Conservation (phyloP, 2,888 invertebrate genomes). For the Vanessa cardui region DNA sequence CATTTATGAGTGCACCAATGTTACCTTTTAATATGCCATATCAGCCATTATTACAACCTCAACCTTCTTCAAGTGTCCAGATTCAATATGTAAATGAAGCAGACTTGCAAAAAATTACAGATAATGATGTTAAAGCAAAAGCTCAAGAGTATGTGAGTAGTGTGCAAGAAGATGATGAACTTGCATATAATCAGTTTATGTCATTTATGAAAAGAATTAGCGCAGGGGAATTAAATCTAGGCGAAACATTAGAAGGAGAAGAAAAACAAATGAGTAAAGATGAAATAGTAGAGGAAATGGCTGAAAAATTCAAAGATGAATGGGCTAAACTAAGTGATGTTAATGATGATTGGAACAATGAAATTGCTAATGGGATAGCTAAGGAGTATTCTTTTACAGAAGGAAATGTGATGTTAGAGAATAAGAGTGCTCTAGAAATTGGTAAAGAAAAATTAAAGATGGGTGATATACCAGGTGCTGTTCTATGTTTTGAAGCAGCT, state of each 20-base stretch:
- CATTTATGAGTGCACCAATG: constrained; percentile 56
- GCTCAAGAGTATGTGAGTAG: constrained; percentile 83
- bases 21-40: constrained; percentile 55
- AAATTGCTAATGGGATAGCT: constrained; percentile 70
- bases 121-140: constrained; percentile 75
- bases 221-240: constrained; percentile 84
- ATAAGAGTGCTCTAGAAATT: constrained; percentile 90
- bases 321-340: constrained; percentile 89
- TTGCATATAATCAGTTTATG: constrained; percentile 91
- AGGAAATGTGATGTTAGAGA: constrained; percentile 92
- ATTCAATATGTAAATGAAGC: constrained; percentile 72
- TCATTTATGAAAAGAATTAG: constrained; percentile 91
- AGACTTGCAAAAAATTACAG: constrained; percentile 54
- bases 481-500: constrained; percentile 97
- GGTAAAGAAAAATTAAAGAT: constrained; percentile 91
- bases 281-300: constrained; percentile 75
- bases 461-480: constrained; percentile 97
- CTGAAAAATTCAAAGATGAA: constrained; percentile 87
- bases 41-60: constrained; percentile 50
- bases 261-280: constrained; percentile 68
- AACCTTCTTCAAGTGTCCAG: constrained; percentile 59
- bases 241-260: constrained; percentile 68
- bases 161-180: constrained; percentile 85
- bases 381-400: constrained; percentile 91
- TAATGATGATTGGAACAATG: constrained; percentile 86